phyloP scores from a whole-genome alignment of 1,140 invertebrate genomes.

The Drosophila bipectinata region DNA sequence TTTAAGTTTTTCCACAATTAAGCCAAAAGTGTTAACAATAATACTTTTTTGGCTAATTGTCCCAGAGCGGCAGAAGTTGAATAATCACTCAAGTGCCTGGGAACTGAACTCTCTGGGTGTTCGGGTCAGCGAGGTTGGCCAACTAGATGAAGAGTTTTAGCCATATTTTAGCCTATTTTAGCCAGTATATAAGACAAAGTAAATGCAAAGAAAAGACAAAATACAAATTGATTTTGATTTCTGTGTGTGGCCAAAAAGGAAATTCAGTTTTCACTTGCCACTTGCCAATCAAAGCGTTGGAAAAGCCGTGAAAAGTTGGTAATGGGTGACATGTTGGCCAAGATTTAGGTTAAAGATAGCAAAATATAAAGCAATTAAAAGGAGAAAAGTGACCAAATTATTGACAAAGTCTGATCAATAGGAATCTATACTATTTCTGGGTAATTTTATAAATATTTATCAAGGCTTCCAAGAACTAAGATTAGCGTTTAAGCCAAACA shows the following conservation, averaged over 20 bases:
- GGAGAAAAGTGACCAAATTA: not conserved
- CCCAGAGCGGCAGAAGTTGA: constrained; percentile 21
- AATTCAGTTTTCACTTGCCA: constrained; percentile 59
- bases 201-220: constrained; percentile 25
- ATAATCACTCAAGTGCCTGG: constrained; percentile 29
- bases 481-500: not conserved
- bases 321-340: constrained; percentile 5
- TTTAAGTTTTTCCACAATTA: constrained; percentile 50
- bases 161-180: constrained; percentile 6
- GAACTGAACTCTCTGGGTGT: constrained; percentile 33
- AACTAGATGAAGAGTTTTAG: constrained; percentile 42
- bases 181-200: constrained; percentile 15
- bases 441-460: constrained; percentile 14
- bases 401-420: not conserved
- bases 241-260: constrained; percentile 44
- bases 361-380: not conserved
- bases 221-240: constrained; percentile 54
- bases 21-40: constrained; percentile 17
- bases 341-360: constrained; percentile 32
- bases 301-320: constrained; percentile 49
- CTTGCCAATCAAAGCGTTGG: constrained; percentile 25
- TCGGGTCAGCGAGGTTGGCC: constrained; percentile 52
- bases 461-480: constrained; percentile 1
- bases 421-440: not conserved
- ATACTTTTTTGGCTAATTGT: constrained; percentile 40